Evolutionary conservation across 2,797 vertebrate genomes (phyloP), one percentile per base, ranked within the genome.

Genomic region (Sebastes paucispinis): DNA sequence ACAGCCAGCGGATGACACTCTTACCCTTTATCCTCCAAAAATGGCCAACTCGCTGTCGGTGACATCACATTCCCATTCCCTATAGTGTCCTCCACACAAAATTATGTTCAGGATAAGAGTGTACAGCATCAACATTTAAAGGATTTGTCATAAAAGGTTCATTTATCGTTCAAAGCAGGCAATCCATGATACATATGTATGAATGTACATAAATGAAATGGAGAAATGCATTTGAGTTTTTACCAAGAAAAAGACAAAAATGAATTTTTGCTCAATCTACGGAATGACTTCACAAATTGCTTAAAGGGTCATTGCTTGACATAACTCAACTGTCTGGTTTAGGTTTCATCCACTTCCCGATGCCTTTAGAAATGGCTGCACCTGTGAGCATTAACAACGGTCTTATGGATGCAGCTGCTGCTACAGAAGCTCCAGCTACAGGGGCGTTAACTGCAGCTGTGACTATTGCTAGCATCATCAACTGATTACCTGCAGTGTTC

Each of bases 271-370:
- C 39, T 43, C 39, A 43, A 16, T 43, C 39, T 7, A 16, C 14
- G 14, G 43, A 47, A 18, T 18, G 3, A 71, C 50, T 50, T 73
- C 20, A 59, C 7, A 12, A 32, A 12, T 13, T 57, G 6, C 11
- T 32, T 29, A 2, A 27, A 43, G 3, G n/a, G 12, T 24, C 34
- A 59, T 60, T 32, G 14, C 8, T 43, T 54, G 16, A 52, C 2
- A 12, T 10, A 5, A 57, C 47, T 81, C 60, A 58, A n/a, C 10
- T 18, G 13, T 73, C 18, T 66, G 6, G 32, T 78, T 34, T 65
- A 31, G 75, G 75, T 64, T 75, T 75, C 18, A 81, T 58, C 79
- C 72, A 82, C 36, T 18, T 6, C 4, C 65, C 14, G 1, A 81
- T 5, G 14, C 18, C 58, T 78, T 81, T 87, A 8, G 55, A 64